phyloP scores from a whole-genome alignment of 1,140 invertebrate species.

The Diabrotica virgifera region DNA sequence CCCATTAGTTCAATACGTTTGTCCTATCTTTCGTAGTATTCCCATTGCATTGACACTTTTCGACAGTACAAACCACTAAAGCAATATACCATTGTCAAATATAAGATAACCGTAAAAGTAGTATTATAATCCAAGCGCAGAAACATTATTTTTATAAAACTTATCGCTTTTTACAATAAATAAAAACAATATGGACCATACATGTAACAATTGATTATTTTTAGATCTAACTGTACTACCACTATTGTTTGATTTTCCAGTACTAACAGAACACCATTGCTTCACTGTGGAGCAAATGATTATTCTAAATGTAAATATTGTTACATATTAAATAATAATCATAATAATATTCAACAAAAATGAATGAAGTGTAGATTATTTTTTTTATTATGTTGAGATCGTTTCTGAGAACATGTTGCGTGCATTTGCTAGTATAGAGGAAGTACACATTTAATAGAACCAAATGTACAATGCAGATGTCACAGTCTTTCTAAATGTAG shows the following conservation, averaged over 20 bases:
- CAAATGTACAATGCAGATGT: constrained; percentile 4
- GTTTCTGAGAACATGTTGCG: constrained; percentile 29
- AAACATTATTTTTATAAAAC: no score
- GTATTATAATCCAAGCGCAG: no score
- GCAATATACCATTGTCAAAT: neutral
- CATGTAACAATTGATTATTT: constrained; percentile 16
- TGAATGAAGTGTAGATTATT: constrained; percentile 35
- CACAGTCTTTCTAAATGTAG: no score
- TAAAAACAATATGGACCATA: no score
- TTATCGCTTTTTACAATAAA: no score
- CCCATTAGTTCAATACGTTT: no score
- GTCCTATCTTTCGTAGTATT: no score
- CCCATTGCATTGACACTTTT: no score
- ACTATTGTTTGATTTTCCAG: constrained; percentile 11
- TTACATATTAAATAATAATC: constrained; percentile 46
- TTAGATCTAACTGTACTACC: neutral
- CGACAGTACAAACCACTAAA: no score
- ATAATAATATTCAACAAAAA: constrained; percentile 37
- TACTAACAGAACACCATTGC: constrained; percentile 33
- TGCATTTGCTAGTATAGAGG: constrained; percentile 32
- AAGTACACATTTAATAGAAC: constrained; percentile 26
- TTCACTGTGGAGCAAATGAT: constrained; percentile 45
- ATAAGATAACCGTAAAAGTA: neutral
- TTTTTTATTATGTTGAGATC: constrained; percentile 25
- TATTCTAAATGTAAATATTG: constrained; percentile 52